A percentile compares a stretch with the other conserved stretches of the same genome.
Evolutionary conservation across 2,888 invertebrate species (phyloP).

Genomic region (Nipponacmea schrenckii): DNA sequence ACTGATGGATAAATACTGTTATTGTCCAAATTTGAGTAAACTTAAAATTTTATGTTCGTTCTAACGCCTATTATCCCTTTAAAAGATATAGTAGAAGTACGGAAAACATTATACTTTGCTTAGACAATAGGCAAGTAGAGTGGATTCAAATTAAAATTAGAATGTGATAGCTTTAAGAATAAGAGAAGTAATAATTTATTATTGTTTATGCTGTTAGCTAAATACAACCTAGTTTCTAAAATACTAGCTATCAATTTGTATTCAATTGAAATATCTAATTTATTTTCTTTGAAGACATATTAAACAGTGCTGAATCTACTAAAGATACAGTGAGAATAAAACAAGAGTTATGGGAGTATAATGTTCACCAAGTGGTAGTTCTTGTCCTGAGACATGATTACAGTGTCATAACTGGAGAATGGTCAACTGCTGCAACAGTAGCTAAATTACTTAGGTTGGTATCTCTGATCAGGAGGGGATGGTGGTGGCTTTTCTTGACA

Average conservation of each 20-base stretch:
- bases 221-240: too few species aligned
- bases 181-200: too few species aligned
- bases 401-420: constrained; percentile 59
- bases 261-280: neutral
- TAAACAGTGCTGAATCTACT: constrained; percentile 44
- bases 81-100: too few species aligned
- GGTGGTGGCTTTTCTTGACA: neutral
- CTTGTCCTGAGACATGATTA: constrained; percentile 65
- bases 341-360: constrained; percentile 59
- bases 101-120: too few species aligned
- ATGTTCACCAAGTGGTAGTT: constrained; percentile 59
- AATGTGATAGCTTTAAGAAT: too few species aligned
- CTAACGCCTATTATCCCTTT: too few species aligned
- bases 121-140: too few species aligned
- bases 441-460: constrained; percentile 58
- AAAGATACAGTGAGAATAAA: constrained; percentile 47
- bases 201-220: too few species aligned
- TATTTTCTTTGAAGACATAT: constrained; percentile 42
- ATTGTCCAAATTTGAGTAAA: too few species aligned
- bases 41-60: too few species aligned
- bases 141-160: too few species aligned
- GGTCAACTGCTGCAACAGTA: constrained; percentile 61
- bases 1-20: too few species aligned
- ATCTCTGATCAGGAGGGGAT: neutral
- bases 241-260: neutral